Percentiles rank a stretch among this genome's conserved stretches.
These are phyloP conservation scores for Cerceris ruficornis DNA, from an alignment of 2,888 invertebrate genomes.

Conservation along the genomic window DNA sequence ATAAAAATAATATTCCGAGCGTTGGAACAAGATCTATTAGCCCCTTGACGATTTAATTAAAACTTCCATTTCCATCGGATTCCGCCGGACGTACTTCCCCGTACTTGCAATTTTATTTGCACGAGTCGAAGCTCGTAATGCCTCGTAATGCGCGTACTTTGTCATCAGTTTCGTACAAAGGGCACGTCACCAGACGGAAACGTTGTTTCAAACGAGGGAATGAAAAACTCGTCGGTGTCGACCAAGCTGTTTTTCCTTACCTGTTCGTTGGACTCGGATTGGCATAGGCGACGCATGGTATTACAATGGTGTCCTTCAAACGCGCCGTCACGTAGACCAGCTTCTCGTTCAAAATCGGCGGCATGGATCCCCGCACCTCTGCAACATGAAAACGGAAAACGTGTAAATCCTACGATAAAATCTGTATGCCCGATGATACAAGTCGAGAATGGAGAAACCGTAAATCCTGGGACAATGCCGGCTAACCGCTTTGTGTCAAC, in stretches of 20 bases:
- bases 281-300: constrained; percentile 86
- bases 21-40: too few species aligned
- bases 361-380: constrained; percentile 84
- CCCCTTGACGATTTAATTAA: too few species aligned
- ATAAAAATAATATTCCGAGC: not conserved
- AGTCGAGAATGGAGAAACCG: not conserved
- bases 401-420: not conserved
- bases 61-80: too few species aligned
- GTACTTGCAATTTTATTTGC: too few species aligned
- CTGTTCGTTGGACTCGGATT: constrained; percentile 84
- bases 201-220: not conserved
- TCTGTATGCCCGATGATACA: not conserved
- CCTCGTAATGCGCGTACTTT: too few species aligned
- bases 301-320: constrained; percentile 83
- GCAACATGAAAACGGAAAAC: constrained; percentile 55
- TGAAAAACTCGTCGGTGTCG: not conserved
- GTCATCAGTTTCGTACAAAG: too few species aligned
- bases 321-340: constrained; percentile 82
- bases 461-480: not conserved
- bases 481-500: not conserved
- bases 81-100: too few species aligned
- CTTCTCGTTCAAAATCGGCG: constrained; percentile 84
- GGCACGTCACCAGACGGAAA: not conserved
- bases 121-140: too few species aligned
- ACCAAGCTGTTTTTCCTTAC: constrained; percentile 78